A percentile compares a stretch with the other conserved stretches of the same genome.
Evolutionary conservation across 2,888 invertebrate species (phyloP).

Genomic region (Drosophila prolongata): DNA sequence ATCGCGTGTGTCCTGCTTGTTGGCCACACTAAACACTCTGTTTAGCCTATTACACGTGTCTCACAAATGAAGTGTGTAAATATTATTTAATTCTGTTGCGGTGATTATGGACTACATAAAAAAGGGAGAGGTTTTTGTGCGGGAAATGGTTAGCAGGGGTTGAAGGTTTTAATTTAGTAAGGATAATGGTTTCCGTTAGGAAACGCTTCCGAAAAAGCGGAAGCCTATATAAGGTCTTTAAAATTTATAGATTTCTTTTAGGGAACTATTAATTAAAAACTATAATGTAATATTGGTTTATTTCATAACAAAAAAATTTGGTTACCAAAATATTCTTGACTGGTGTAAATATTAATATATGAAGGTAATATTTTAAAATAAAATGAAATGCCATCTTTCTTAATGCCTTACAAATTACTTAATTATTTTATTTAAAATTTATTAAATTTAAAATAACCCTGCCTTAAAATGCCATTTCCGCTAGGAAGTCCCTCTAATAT

Average conservation of each 20-base stretch:
- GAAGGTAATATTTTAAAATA: too few species aligned
- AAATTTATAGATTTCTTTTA: too few species aligned
- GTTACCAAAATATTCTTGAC: too few species aligned
- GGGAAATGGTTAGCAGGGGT: neutral
- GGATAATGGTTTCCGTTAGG: neutral
- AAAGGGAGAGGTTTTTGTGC: conserved; percentile 10
- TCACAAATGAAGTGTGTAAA: conserved; percentile 70
- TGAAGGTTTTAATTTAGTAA: neutral
- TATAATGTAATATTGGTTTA: too few species aligned
- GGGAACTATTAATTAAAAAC: too few species aligned
- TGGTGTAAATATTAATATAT: too few species aligned
- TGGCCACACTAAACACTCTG: conserved; percentile 54
- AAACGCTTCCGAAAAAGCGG: neutral
- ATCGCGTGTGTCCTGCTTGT: conserved; percentile 43
- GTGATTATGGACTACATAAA: conserved; percentile 42
- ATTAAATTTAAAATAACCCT: too few species aligned
- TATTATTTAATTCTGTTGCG: conserved; percentile 58
- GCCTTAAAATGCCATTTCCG: neutral
- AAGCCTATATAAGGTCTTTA: neutral
- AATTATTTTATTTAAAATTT: too few species aligned
- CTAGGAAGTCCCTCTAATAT: neutral
- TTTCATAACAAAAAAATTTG: too few species aligned
- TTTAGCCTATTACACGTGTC: conserved; percentile 78
- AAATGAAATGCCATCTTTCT: too few species aligned
- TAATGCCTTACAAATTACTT: too few species aligned